These are phyloP conservation scores for Calliopsis andreniformis DNA, from an alignment of 1,140 invertebrate genomes.

Conservation along the genomic window DNA sequence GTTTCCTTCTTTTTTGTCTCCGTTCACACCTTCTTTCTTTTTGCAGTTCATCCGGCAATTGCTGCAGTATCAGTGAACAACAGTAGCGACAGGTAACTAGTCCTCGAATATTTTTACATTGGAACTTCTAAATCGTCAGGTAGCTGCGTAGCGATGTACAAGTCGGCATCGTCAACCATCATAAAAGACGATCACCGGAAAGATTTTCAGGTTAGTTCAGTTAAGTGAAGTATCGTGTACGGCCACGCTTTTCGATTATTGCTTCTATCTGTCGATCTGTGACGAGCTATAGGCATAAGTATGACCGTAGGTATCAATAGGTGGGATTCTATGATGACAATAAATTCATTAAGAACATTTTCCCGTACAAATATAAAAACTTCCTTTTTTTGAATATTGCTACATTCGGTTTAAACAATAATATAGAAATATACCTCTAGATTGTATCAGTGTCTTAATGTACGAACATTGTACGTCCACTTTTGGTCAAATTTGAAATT, in stretches of 20 bases:
- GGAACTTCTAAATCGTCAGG: slow-evolving; percentile 35
- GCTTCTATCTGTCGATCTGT: neutral
- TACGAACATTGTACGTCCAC: no score
- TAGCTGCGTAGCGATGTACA: slow-evolving; percentile 44
- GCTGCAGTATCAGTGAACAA: slow-evolving; percentile 17
- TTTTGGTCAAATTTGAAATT: no score
- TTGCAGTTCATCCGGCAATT: slow-evolving; percentile 40
- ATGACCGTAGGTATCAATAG: no score
- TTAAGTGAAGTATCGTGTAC: slow-evolving; percentile 62
- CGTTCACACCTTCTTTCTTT: neutral
- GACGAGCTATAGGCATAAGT: neutral
- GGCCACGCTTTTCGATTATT: neutral
- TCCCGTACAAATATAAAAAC: neutral
- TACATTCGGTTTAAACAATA: no score
- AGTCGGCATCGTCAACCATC: slow-evolving; percentile 30
- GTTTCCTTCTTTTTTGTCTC: slow-evolving; percentile 22
- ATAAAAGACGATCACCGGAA: slow-evolving; percentile 49
- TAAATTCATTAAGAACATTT: no score
- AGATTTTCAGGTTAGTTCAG: slow-evolving; percentile 3
- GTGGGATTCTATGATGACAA: neutral
- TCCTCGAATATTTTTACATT: slow-evolving; percentile 17
- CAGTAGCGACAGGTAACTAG: slow-evolving; percentile 44
- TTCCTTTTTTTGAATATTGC: no score
- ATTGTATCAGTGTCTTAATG: no score
- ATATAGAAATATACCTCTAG: no score